Evolutionary conservation across 1,140 invertebrate species (phyloP), one percentile per base, ranked within the genome.

Genomic region (Drosophila truncata): DNA sequence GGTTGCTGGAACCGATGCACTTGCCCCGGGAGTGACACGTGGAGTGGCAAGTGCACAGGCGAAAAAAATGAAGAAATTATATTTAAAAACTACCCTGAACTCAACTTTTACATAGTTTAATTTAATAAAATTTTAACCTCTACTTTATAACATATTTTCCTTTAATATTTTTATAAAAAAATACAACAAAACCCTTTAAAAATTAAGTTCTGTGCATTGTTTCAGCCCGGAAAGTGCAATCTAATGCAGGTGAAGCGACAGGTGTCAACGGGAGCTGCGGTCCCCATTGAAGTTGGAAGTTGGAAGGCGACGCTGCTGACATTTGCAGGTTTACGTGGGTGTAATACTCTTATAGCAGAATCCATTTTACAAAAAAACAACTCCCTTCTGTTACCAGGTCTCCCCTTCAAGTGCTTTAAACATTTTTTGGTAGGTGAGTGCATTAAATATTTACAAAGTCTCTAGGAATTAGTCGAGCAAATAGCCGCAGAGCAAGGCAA

Each of bases 1-100:
- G 70, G 70, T 42, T 72, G 33, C 70, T 16, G 49, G 41, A 58
- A 41, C 20, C 52, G 65, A 60, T 73, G 70, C 70, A 73, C 67
- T 60, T 72, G 71, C 18, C 47, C 33, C 20, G 33, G 14, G 35
- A 14, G 5, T 67, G 66, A 66, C 66, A 70, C 66, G 62, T 66
- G 46, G 20, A 69, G 61, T 23, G 46, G 10, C 27, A 25, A 16
- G 54, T 35, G 47, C 66, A 70, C 66, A 25, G 35, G 16, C n/a
- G n/a, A 41, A 64, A 47, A 69, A 54, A 5, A 6, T 16, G 4
- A 1, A 2, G 2, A 20, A 52, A 54, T 16, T 18, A 1, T 1
- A 31, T 18, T 2, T 1, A 29, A 16, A 50, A 29, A 10, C 13
- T 23, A 20, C 7, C 23, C 23, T 25, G n/a, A 7, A 20, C 16